Conservation (phyloP, 2,797 vertebrate species). For the Atherinosoma microstoma region DNA sequence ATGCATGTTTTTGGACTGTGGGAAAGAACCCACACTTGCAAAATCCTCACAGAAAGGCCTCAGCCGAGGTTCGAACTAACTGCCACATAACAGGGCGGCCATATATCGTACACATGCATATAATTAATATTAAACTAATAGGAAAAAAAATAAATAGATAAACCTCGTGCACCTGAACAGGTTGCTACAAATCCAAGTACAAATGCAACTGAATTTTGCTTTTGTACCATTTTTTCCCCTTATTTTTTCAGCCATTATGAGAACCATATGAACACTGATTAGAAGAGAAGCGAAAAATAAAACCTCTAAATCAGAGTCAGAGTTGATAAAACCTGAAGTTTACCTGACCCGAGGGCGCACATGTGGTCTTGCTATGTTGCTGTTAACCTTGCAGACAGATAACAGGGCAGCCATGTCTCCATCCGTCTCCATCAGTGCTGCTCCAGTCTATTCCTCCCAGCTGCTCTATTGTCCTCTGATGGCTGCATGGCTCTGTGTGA, state of each 20-base stretch:
- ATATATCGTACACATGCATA: not conserved
- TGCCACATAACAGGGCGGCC: too few species aligned
- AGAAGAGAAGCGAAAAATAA: slow-evolving; percentile 20
- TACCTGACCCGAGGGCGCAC: slow-evolving; percentile 14
- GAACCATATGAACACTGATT: slow-evolving; percentile 6
- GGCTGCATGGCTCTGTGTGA: slow-evolving; percentile 51
- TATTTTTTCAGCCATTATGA: not conserved
- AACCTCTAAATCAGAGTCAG: slow-evolving; percentile 19
- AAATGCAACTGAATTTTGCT: not conserved
- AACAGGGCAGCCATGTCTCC: slow-evolving; percentile 47
- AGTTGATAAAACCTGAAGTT: slow-evolving; percentile 28
- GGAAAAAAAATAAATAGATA: not conserved
- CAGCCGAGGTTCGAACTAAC: not conserved
- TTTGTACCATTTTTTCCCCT: not conserved
- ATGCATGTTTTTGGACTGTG: too few species aligned
- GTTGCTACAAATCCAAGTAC: not conserved
- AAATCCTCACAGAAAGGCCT: not conserved
- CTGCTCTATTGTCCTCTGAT: slow-evolving; percentile 67
- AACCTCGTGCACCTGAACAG: too few species aligned
- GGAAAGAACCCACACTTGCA: not conserved
- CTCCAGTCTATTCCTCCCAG: slow-evolving; percentile 52
- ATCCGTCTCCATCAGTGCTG: slow-evolving; percentile 62
- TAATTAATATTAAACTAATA: not conserved
- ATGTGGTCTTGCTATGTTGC: slow-evolving; percentile 35
- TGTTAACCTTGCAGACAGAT: slow-evolving; percentile 59